phyloP scores from a whole-genome alignment of 2,113 vertebrate genomes.

The Xyliphius kryptos region DNA sequence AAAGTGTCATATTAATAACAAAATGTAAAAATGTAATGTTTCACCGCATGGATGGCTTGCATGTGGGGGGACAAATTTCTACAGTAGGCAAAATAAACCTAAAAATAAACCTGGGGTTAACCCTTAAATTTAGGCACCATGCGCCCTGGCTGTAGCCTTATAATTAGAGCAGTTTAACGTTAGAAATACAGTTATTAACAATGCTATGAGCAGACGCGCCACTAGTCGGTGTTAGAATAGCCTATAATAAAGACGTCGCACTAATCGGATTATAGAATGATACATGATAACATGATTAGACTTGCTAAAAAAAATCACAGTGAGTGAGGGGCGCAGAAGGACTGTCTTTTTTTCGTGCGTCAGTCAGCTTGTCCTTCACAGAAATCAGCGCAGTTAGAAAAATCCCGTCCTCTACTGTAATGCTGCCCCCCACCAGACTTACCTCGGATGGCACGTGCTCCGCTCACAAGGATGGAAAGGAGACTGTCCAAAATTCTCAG shows the following conservation, averaged over 20 bases:
- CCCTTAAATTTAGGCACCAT: not conserved
- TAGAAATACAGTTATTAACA: not conserved
- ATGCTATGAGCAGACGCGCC: not conserved
- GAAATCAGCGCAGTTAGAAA: not conserved
- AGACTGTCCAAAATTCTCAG: not conserved
- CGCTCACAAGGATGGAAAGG: constrained; percentile 1
- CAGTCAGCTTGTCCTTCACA: not conserved
- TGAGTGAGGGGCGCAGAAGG: not conserved
- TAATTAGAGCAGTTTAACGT: not conserved
- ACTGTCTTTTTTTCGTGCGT: not conserved
- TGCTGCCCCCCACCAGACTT: not conserved
- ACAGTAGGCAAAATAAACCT: no score
- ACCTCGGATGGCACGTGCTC: constrained; percentile 30
- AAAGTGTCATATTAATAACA: no score
- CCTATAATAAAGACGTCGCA: not conserved
- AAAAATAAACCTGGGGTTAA: not conserved
- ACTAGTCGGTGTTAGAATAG: not conserved
- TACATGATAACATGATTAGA: constrained; percentile 3
- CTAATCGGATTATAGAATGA: not conserved
- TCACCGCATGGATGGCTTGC: no score
- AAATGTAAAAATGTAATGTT: no score
- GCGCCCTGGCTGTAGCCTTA: not conserved
- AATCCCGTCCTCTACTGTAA: not conserved
- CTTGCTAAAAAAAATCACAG: not conserved
- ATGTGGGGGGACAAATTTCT: no score